These are phyloP conservation scores for Thamnaconus septentrionalis DNA, from an alignment of 2,113 vertebrate species.

Conservation along the genomic window DNA sequence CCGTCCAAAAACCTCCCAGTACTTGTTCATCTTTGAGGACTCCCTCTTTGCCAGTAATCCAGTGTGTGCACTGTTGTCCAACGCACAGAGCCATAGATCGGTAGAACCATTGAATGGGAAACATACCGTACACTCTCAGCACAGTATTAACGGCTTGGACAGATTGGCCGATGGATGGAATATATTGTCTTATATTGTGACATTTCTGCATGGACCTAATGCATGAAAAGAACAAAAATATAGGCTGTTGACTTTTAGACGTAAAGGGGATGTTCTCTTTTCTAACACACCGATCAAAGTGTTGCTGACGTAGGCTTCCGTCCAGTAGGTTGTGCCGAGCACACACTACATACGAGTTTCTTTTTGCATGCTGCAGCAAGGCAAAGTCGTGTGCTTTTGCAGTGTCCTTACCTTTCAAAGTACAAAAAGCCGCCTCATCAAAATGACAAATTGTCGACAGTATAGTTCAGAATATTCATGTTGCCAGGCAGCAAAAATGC, in stretches of 20 bases:
- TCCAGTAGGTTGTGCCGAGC: conserved; percentile 10
- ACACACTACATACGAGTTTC: conserved; percentile 11
- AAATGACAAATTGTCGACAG: conserved; percentile 21
- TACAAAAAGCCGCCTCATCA: conserved; percentile 47
- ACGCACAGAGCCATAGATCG: neutral
- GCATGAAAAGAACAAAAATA: conserved; percentile 47
- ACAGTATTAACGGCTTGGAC: conserved; percentile 31
- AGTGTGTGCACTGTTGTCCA: conserved; percentile 15
- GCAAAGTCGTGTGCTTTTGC: conserved; percentile 51
- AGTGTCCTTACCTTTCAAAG: conserved; percentile 41
- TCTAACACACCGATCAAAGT: conserved; percentile 44
- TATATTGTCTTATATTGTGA: conserved; percentile 42
- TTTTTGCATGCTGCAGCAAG: conserved; percentile 70
- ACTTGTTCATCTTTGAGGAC: conserved; percentile 19
- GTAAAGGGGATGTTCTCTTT: conserved; percentile 24
- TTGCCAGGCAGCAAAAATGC: conserved; percentile 28
- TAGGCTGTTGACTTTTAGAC: conserved; percentile 48
- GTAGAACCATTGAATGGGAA: conserved; percentile 22
- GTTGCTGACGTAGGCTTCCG: conserved; percentile 30
- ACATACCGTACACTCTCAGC: conserved; percentile 4
- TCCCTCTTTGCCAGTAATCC: conserved; percentile 17
- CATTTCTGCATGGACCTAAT: conserved; percentile 59
- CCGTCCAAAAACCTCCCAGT: neutral
- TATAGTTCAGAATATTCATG: conserved; percentile 25
- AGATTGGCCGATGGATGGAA: conserved; percentile 21